Base-by-base conservation (phyloP, 1,140 invertebrate species). In the Drosophila melanica region DNA sequence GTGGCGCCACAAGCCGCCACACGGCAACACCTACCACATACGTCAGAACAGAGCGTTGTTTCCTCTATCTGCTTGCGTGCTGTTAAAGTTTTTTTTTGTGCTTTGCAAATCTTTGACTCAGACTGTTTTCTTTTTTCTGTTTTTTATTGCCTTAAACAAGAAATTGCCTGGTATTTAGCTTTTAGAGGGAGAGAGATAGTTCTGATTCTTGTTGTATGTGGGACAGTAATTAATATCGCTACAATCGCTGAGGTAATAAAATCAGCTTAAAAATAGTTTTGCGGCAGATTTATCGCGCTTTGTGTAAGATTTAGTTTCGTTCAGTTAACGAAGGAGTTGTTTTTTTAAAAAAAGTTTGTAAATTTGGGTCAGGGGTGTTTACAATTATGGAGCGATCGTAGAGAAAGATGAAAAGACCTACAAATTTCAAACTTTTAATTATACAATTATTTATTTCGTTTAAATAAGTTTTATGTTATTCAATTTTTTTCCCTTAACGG, bases 211-310 rank as follows among this genome's bases (percentile, higher is more conserved):
- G 60, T 59, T 50, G 39, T 62, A 67, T 37, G 41, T 64, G 66
- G 30, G 59, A 35, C 64, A 64, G 77, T 84, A 84, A 84, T 84
- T 84, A 84, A 84, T 84, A 80, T 86, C 9, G 58, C 45, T 20
- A 12, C 62, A 51, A 65, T 55, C 59, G 60, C 20, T 41, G 50
- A 27, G 35, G 60, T 71, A 64, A 66, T 53, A 67, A 72, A 66
- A 73, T 73, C 64, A 16, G 47, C 54, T 73, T 57, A 76, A 68
- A 57, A 68, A 45, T 59, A 70, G 67, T 57, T 77, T 54, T 51
- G 51, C 53, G 51, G 55, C 53, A 39, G 44, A 47, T 45, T 82
- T 81, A 70, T 85, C 41, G 51, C 51, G 14, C 68, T 58, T 54
- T 57, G 3, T 57, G 3, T 18, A 48, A 53, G 44, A 55, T 67